Conservation (phyloP, 1,140 invertebrate species). For the Dysdera silvatica region DNA sequence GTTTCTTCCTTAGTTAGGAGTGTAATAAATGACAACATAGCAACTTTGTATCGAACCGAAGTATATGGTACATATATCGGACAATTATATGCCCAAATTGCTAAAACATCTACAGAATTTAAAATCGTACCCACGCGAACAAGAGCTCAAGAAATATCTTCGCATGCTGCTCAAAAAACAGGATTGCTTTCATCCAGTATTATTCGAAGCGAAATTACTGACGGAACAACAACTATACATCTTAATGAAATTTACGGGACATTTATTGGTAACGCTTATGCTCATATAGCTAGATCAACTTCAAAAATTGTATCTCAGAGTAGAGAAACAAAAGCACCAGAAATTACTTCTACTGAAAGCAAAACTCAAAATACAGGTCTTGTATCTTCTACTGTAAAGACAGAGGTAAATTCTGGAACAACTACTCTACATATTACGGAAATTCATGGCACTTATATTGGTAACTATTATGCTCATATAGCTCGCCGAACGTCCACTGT, state of each 20-base stretch:
- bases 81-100: constrained; percentile 49
- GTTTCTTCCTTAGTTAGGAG: constrained; percentile 42
- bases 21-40: constrained; percentile 38
- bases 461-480: constrained; percentile 50
- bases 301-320: constrained; percentile 12
- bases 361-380: constrained; percentile 38
- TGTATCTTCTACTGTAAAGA: constrained; percentile 41
- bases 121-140: constrained; percentile 9
- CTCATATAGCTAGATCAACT: constrained; percentile 47
- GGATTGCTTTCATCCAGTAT: constrained; percentile 42
- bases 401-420: constrained; percentile 38
- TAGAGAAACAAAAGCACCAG: not conserved
- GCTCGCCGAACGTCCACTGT: constrained; percentile 28
- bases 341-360: not conserved
- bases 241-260: constrained; percentile 43
- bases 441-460: constrained; percentile 44
- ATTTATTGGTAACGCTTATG: constrained; percentile 45
- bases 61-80: constrained; percentile 45
- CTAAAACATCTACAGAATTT: constrained; percentile 30
- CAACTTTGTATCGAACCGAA: constrained; percentile 41
- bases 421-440: constrained; percentile 42
- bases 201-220: constrained; percentile 37
- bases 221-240: constrained; percentile 40
- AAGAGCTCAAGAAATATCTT: not conserved
- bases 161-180: constrained; percentile 30